These are phyloP conservation scores for Stictonetta naevosa DNA, from an alignment of 2,113 vertebrate genomes.

Conservation along the genomic window DNA sequence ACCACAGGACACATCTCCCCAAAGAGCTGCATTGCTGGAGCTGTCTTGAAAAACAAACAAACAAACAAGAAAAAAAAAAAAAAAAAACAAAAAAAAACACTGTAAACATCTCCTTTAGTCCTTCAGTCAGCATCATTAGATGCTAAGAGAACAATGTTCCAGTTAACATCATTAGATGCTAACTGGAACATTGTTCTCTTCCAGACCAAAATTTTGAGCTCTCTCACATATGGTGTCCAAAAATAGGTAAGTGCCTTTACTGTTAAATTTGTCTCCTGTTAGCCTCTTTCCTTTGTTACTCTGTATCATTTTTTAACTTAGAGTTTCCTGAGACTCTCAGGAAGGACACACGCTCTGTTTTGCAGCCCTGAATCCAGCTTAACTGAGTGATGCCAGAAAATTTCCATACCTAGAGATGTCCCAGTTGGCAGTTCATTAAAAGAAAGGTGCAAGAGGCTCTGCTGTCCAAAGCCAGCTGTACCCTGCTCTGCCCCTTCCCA, in stretches of 20 bases:
- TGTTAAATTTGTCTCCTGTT: not conserved
- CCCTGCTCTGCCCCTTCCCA: not conserved
- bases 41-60: not conserved
- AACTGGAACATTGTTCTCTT: not conserved
- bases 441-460: not conserved
- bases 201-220: not conserved
- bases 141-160: too few species aligned
- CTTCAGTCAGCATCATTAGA: not conserved
- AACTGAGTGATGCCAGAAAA: conserved; percentile 33
- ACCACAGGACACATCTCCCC: not conserved
- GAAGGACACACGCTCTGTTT: not conserved
- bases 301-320: not conserved
- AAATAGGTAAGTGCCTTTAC: not conserved
- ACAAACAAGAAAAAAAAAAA: not conserved
- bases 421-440: conserved; percentile 4
- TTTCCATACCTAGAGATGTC: not conserved
- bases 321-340: not conserved
- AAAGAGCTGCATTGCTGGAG: not conserved
- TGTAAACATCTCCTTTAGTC: not conserved
- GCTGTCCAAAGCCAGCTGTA: not conserved
- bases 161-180: not conserved
- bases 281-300: not conserved
- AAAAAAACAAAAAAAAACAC: not conserved
- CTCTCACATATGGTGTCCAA: not conserved
- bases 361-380: conserved; percentile 48